Conservation (phyloP, 23 tunicate species). For the Ascidia mentula region DNA sequence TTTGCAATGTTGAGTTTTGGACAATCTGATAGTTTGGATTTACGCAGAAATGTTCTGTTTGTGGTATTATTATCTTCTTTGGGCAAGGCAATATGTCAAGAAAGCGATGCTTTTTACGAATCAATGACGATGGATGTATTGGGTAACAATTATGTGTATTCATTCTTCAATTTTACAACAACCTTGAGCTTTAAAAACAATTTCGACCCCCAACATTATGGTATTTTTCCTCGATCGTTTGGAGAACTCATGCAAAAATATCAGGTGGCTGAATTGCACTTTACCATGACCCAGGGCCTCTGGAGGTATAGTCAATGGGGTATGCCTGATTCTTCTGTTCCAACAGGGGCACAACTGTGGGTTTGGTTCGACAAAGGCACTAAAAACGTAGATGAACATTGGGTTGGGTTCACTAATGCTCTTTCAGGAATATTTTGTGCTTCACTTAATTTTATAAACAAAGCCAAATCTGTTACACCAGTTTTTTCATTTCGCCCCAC, state of each 20-base stretch:
- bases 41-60: no score
- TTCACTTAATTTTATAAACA: constrained; percentile 43
- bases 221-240: constrained; percentile 69
- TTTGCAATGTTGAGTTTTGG: no score
- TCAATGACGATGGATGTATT: constrained; percentile 27
- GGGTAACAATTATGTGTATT: constrained; percentile 51
- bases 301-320: constrained; percentile 89
- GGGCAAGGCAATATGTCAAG: neutral
- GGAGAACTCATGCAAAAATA: constrained; percentile 70
- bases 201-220: constrained; percentile 60
- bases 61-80: no score
- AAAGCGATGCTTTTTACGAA: constrained; percentile 49
- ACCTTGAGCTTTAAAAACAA: constrained; percentile 15
- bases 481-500: constrained; percentile 52
- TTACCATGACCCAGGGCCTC: constrained; percentile 80
- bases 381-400: constrained; percentile 55
- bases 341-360: constrained; percentile 91
- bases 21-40: no score
- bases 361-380: constrained; percentile 76
- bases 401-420: constrained; percentile 82
- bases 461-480: constrained; percentile 62
- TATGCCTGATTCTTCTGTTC: constrained; percentile 54
- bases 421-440: constrained; percentile 54
- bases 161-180: constrained; percentile 76
- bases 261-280: constrained; percentile 71